These are phyloP conservation scores for Spialia ferax DNA, from an alignment of 2,888 invertebrate species.

Conservation along the genomic window DNA sequence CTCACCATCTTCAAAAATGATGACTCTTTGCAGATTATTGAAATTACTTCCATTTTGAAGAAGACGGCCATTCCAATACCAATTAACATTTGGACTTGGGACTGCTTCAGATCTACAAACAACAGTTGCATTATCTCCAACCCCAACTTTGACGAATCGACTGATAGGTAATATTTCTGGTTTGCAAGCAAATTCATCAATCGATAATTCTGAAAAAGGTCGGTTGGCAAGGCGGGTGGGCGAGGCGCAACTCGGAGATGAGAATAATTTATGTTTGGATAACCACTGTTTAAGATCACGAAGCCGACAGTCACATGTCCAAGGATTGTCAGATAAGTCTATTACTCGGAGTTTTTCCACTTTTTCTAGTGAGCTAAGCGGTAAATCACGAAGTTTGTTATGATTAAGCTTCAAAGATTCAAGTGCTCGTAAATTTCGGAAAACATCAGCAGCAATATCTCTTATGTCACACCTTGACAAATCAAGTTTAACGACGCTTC, in stretches of 20 bases:
- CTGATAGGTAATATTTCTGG: slow-evolving; percentile 92
- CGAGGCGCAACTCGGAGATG: slow-evolving; percentile 92
- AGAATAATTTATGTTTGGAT: slow-evolving; percentile 91
- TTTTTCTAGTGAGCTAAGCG: slow-evolving; percentile 91
- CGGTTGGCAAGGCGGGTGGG: slow-evolving; percentile 90
- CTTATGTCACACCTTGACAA: slow-evolving; percentile 93
- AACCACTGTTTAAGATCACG: slow-evolving; percentile 94
- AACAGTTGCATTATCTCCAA: slow-evolving; percentile 95
- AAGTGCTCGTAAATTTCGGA: slow-evolving; percentile 91
- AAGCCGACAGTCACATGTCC: slow-evolving; percentile 95
- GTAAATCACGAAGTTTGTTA: slow-evolving; percentile 91
- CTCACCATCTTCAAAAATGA: slow-evolving; percentile 92
- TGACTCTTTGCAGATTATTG: slow-evolving; percentile 91
- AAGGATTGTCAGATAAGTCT: slow-evolving; percentile 95
- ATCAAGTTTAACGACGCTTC: slow-evolving; percentile 93
- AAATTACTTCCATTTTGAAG: slow-evolving; percentile 93
- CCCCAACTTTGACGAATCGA: slow-evolving; percentile 91
- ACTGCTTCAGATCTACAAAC: slow-evolving; percentile 93
- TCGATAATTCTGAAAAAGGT: slow-evolving; percentile 91
- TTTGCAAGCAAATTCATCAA: slow-evolving; percentile 95
- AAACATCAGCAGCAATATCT: slow-evolving; percentile 90
- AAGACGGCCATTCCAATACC: slow-evolving; percentile 95
- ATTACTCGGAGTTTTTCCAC: slow-evolving; percentile 92
- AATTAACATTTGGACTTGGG: slow-evolving; percentile 93
- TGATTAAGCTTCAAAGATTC: slow-evolving; percentile 93